Base-by-base conservation (phyloP, 2,888 invertebrate genomes). In the Lasius fuliginosus region DNA sequence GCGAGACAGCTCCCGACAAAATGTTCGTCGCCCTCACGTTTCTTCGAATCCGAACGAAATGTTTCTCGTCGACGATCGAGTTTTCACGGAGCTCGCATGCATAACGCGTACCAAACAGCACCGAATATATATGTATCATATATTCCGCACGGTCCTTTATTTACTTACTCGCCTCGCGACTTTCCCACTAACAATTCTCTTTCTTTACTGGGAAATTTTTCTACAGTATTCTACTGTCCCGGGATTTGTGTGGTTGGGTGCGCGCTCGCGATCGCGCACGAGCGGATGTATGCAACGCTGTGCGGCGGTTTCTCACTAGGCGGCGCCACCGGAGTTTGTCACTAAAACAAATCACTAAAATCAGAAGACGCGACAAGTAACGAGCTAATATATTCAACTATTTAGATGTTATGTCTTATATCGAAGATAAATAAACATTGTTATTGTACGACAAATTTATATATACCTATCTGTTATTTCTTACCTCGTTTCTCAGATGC, bases 191-290 rank as follows among this genome's bases (percentile, higher is more conserved):
- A 91, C 89, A 90, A 90, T 46, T 87, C 90, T 92, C 92, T 93
- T 71, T 92, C 92, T 93, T 69, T 92, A 93, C 93, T 93, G 93
- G 93, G 92, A 92, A 93, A 92, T 93, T 93, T 93, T 93, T 93
- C 89, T 92, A 89, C 88, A 87, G 83, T 86, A 83, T 84, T 84
- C 68, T 40, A 49, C 71, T 36, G 36, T 53, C 23, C 36, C 85
- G 83, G 86, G 90, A 88, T 86, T 86, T 27, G 12, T 87, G 27
- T 87, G 86, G 83, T 88, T 86, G 86, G 86, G 85, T 86, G 91
- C 90, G 88, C 87, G 88, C 3, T 53, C 81, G 79, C 89, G 85
- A 84, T 58, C 82, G 91, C 91, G 91, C 91, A 89, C 49, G 60
- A 85, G 58, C 90, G 90, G 86, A 90, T 84, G 67, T 88, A 79